These are phyloP conservation scores for Percopsis omiscomaycus DNA, from an alignment of 2,797 vertebrate genomes.

Conservation along the genomic window DNA sequence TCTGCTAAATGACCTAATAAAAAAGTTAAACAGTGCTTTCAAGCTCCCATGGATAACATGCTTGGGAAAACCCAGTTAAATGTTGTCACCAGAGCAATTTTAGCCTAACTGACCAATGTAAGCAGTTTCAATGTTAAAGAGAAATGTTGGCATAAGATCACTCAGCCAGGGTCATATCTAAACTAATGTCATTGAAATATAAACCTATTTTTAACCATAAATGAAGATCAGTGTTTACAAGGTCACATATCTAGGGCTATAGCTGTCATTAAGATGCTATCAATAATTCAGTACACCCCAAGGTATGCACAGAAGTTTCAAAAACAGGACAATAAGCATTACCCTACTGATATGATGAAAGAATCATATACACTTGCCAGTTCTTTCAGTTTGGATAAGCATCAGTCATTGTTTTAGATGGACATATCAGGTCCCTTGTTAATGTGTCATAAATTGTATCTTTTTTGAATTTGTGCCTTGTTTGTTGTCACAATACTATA, in stretches of 20 bases:
- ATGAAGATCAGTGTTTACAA: constrained; percentile 77
- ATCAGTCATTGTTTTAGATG: constrained; percentile 43
- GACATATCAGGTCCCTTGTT: constrained; percentile 26
- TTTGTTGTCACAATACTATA: constrained; percentile 19
- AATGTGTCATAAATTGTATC: constrained; percentile 12
- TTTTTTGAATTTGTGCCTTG: not conserved
- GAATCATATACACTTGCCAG: constrained; percentile 48
- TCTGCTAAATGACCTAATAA: too few species aligned
- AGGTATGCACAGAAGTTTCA: constrained; percentile 57
- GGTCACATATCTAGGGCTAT: constrained; percentile 74
- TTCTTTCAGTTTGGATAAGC: constrained; percentile 42
- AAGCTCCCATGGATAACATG: too few species aligned
- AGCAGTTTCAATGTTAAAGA: constrained; percentile 14
- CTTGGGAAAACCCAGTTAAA: too few species aligned
- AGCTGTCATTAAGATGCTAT: constrained; percentile 76
- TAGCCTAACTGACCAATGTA: too few species aligned
- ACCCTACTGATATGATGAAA: constrained; percentile 32
- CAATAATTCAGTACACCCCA: constrained; percentile 75
- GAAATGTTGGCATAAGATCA: constrained; percentile 50
- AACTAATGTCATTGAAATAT: constrained; percentile 47
- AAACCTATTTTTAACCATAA: constrained; percentile 60
- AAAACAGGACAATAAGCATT: constrained; percentile 63
- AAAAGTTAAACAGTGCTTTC: too few species aligned
- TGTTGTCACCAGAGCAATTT: too few species aligned
- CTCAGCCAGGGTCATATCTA: constrained; percentile 60